A percentile compares a stretch with the other conserved stretches of the same genome.
phyloP scores from a whole-genome alignment of 2,113 vertebrate species.

The Engraulis encrasicolus region DNA sequence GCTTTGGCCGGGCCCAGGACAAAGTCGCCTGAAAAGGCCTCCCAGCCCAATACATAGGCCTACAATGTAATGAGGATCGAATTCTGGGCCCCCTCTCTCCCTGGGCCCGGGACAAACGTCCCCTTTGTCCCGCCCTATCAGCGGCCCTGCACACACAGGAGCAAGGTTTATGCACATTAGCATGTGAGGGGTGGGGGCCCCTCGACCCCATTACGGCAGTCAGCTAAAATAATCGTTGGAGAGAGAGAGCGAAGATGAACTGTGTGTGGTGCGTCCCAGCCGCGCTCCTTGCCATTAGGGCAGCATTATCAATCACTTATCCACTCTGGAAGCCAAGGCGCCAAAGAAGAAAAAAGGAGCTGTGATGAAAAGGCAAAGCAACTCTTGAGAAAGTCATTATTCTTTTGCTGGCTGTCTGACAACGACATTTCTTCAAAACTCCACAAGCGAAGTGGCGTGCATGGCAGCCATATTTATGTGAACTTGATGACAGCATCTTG shows the following conservation, averaged over 20 bases:
- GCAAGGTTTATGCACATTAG: conserved; percentile 61
- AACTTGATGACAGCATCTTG: no score
- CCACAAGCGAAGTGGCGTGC: no score
- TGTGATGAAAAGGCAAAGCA: neutral
- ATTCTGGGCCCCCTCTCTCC: no score
- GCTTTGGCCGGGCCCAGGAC: no score
- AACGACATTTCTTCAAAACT: no score
- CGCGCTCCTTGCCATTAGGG: conserved; percentile 59
- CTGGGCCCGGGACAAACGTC: no score
- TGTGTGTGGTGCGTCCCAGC: conserved; percentile 53
- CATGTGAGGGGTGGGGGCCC: conserved; percentile 38
- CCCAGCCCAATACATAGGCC: no score
- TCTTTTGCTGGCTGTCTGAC: neutral
- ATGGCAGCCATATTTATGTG: no score
- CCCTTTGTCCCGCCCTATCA: no score
- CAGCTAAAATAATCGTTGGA: conserved; percentile 75
- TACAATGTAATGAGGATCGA: no score
- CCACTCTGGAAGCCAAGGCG: conserved; percentile 50
- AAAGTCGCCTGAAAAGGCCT: no score
- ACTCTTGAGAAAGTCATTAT: neutral
- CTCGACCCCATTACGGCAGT: conserved; percentile 69
- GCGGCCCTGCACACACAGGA: no score
- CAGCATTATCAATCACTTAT: conserved; percentile 61
- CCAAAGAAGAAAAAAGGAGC: conserved; percentile 44
- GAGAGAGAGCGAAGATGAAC: conserved; percentile 66